Conservation (phyloP, 2,113 vertebrate species). For the Aplodontia rufa region DNA sequence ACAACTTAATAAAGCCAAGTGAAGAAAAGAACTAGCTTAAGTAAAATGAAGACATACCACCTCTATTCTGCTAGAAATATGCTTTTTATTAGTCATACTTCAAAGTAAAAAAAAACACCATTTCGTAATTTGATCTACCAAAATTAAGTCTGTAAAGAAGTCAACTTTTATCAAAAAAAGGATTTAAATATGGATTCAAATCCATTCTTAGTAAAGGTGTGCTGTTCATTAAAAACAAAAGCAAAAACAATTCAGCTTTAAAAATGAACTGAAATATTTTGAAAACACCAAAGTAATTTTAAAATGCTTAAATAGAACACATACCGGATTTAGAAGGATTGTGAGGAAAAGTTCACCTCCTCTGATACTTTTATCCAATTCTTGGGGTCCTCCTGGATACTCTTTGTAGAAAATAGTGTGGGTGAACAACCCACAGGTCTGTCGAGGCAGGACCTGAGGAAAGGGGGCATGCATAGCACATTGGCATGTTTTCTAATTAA, state of each 20-base stretch:
- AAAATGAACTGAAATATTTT: neutral
- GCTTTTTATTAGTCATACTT: neutral
- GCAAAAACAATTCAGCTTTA: neutral
- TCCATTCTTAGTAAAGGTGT: neutral
- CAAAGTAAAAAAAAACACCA: neutral
- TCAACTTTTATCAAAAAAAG: neutral
- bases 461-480: neutral
- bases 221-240: neutral
- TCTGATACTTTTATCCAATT: constrained; percentile 96
- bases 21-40: neutral
- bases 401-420: constrained; percentile 99
- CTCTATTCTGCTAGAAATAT: neutral
- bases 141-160: too few relatives aligned
- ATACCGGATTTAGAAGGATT: constrained; percentile 96
- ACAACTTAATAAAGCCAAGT: neutral
- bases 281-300: neutral
- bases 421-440: constrained; percentile 98
- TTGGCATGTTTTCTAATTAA: neutral
- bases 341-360: constrained; percentile 98
- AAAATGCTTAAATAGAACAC: constrained; percentile 75
- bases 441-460: constrained; percentile 95
- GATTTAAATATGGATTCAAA: neutral
- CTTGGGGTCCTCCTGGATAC: constrained; percentile 96
- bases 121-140: neutral
- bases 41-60: neutral